A percentile compares a stretch with the other conserved stretches of the same genome.
phyloP scores from a whole-genome alignment of 2,113 vertebrate species.

The Ginglymostoma cirratum region DNA sequence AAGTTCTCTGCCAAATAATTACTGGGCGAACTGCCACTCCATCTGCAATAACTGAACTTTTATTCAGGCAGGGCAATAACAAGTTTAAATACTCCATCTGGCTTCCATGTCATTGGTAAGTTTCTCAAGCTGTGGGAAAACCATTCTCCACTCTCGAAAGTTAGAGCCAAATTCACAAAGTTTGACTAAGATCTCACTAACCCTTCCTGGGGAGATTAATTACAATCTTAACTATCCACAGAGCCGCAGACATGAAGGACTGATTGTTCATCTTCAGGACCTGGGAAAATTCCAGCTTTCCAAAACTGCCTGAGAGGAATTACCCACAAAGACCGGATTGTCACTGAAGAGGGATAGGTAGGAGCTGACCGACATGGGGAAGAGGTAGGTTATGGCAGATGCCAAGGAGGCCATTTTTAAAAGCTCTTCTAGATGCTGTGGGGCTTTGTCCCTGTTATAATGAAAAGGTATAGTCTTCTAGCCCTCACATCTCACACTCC shows the following conservation, averaged over 20 bases:
- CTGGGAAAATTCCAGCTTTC: no score
- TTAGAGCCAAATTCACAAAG: not conserved
- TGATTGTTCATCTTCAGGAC: no score
- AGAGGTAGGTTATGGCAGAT: no score
- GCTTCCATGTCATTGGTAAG: not conserved
- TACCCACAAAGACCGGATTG: no score
- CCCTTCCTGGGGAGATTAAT: not conserved
- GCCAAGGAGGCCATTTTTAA: no score
- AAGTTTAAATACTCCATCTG: not conserved
- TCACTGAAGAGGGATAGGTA: no score
- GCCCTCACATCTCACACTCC: no score
- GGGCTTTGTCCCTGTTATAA: no score
- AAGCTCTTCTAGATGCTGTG: no score
- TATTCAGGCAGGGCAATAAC: not conserved
- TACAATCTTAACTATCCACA: not conserved
- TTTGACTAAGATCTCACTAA: not conserved
- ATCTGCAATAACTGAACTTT: not conserved
- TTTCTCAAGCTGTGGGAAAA: not conserved
- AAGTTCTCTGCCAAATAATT: not conserved
- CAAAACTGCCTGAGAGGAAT: no score
- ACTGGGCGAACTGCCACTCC: not conserved
- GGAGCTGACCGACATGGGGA: no score
- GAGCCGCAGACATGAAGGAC: not conserved
- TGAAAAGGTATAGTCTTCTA: no score
- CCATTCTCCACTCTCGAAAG: not conserved